phyloP scores from a whole-genome alignment of 2,888 invertebrate species.

The Spisula solida region DNA sequence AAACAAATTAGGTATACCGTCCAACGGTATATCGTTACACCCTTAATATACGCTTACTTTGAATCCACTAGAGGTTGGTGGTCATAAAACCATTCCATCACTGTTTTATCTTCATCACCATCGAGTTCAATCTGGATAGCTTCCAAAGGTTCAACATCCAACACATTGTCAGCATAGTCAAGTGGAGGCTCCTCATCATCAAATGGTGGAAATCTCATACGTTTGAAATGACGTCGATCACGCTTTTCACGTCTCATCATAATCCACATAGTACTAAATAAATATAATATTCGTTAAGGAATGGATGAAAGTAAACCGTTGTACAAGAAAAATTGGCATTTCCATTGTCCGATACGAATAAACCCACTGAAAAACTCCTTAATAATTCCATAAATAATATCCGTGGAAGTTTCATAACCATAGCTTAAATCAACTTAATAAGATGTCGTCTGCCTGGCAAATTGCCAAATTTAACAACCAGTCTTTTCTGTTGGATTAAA shows the following conservation, averaged over 20 bases:
- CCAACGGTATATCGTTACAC: too few species aligned
- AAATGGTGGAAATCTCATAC: conserved; percentile 99
- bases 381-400: too few species aligned
- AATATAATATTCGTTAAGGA: not conserved
- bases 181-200: conserved; percentile 99
- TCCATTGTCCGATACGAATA: too few species aligned
- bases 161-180: conserved; percentile 99
- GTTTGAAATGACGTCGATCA: conserved; percentile 99
- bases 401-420: too few species aligned
- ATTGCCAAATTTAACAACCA: too few species aligned
- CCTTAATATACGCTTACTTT: conserved; percentile 89
- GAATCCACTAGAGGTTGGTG: conserved; percentile 98
- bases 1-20: too few species aligned
- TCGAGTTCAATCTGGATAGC: conserved; percentile 99
- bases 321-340: too few species aligned
- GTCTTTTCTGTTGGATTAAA: too few species aligned
- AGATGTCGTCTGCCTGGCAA: too few species aligned
- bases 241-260: conserved; percentile 99
- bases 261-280: conserved; percentile 98
- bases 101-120: conserved; percentile 92
- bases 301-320: too few species aligned
- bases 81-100: conserved; percentile 99
- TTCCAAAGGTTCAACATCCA: conserved; percentile 99
- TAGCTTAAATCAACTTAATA: too few species aligned
- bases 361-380: too few species aligned